Base-by-base conservation (phyloP, 2,113 vertebrate genomes). In the Girardinichthys multiradiatus region DNA sequence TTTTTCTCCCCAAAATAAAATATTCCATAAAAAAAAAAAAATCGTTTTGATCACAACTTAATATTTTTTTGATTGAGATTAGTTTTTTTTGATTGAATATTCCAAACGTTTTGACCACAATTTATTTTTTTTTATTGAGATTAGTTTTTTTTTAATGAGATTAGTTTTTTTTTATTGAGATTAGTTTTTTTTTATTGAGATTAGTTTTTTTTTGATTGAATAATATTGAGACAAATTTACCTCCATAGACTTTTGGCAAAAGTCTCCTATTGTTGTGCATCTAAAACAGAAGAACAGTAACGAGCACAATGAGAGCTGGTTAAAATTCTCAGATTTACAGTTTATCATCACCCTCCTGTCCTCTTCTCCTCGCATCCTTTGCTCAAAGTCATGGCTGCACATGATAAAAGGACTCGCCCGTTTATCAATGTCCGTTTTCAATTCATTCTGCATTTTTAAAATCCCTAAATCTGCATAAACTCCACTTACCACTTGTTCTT, bases 301-400 rank as follows among this genome's bases (percentile, higher is more conserved):
- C 42, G 17, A 82, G 72, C 69, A 79, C 26, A 33, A 64, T 70
- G 57, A 84, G 82, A 84, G 83, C 82, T 87, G 81, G 91, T 91
- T 89, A 84, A 91, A 89, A 90, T 87, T 86, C 85, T 76, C 77
- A 78, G 64, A 87, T 88, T 87, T 89, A 83, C 81, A 71, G 88
- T 84, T 88, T 70, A 83, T 88, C 69, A 80, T 58, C 65, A 70
- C 73, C 66, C 35, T 54, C 48, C 62, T 51, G 33, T 29, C 64
- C 35, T 58, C 59, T 64, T 70, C 65, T 42, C 66, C 51, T 17
- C 27, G 30, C 60, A 51, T 64, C 82, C 72, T 86, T 57, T 74
- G 83, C 72, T 70, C 54, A 28, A 84, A 90, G 88, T 90, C 82
- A 86, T 27, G 48, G 69, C 70, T 33, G 79, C 39, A 4, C 58